Base-by-base conservation (phyloP, 2,113 vertebrate genomes). In the Eclectus roratus region DNA sequence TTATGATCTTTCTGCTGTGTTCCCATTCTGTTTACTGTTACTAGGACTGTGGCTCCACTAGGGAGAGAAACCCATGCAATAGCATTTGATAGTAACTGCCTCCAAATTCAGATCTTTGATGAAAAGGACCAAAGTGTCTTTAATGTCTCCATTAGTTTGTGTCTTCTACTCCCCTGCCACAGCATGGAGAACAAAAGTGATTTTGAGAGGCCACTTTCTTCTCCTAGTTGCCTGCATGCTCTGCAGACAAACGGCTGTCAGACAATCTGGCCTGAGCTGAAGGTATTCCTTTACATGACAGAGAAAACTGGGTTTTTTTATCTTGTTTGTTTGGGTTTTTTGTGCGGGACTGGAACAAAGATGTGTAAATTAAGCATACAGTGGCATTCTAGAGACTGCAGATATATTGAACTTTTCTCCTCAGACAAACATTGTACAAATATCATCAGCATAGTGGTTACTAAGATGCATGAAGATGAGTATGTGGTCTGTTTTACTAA, bases 401-500 rank as follows among this genome's bases (percentile, higher is more conserved):
- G 69, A 46, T 74, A 89, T 90, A 90, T 37, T 50, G 25, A 52
- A 53, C 16, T 55, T 87, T 49, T 77, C 10, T 85, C 10, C 23
- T 94, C 19, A 65, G 47, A 44, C 53, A 70, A 56, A 49, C 74
- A 55, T 16, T 80, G 55, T 71, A 50, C 25, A 60, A 33, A 20
- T 74, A 64, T 76, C n/a, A 29, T 82, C 77, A 84, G 21, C 60
- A 63, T 39, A 58, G 72, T 88, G 60, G 49, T 96, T 96, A 89
- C 81, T 96, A 76, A 92, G 74, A 77, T 79, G 29, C 44, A 43
- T 94, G 86, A 86, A 69, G 70, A 93, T 93, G 69, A 94, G 33
- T 94, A 82, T 94, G 27, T 86, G 70, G 31, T 77, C 37, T 90
- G 33, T 91, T 85, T 96, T 96, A 84, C 60, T 93, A 94, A 77